Evolutionary conservation across 2,888 invertebrate species (phyloP), one percentile per base, ranked within the genome.

Genomic region (Idaea dimidiata): DNA sequence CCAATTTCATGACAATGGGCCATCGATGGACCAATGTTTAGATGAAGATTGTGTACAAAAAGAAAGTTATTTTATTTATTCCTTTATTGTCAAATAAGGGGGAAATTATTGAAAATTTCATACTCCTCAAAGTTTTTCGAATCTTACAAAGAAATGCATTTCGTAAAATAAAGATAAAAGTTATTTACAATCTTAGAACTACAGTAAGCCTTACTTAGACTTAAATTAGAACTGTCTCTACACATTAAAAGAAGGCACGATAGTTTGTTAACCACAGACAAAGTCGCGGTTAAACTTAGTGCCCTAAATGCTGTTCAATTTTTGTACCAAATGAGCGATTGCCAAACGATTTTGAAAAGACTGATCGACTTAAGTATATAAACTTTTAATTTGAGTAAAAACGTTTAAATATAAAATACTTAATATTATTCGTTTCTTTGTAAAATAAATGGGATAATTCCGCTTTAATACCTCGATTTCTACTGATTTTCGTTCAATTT

Each of bases 21-120:
- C 43, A 7, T 4, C 43, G 14, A 43, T 43, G 10, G 43, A 10
- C 43, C 10, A 43, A 43, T 43, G 43, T 8, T 43, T 14, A 43
- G 8, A 8, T 14, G 10, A 16, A 16, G n/a, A 16, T 17, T 54
- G 72, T 43, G 18, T n/a, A 62, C 7, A 78, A 64, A 70, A 62
- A 66, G 24, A 57, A 60, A 18, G 78, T 74, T 77, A 80, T 81
- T 89, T 87, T 84, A 89, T 90, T 88, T 86, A 90, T 87, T 91
- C 86, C 87, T 92, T 92, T 92, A 92, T 91, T 91, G 88, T 89
- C 91, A 89, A 84, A 88, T 89, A 88, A 73, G 85, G 81, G 87
- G 87, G 88, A 89, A 90, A 89, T 74, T 87, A 89, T 86, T 88
- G 82, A 80, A 88, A 89, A 89, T 83, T 84, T 82, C 78, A 89